Evolutionary conservation across 2,888 invertebrate species (phyloP).

Genomic region (Taenaris catops): DNA sequence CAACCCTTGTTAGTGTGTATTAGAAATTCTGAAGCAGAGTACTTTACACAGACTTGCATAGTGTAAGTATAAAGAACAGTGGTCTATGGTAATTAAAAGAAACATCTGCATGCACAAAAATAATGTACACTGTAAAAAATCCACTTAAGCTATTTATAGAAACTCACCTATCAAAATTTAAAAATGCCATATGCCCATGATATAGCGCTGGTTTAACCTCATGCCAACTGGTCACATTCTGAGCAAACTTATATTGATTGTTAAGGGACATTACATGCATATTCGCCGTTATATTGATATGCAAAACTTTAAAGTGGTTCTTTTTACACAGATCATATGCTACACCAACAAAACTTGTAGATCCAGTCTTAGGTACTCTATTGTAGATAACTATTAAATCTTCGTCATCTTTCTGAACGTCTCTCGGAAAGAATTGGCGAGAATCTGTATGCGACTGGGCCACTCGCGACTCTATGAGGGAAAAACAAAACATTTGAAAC

Average conservation of each 20-base stretch:
- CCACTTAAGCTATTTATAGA: slow-evolving; percentile 15
- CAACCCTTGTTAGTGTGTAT: too few species aligned
- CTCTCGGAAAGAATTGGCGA: slow-evolving; percentile 57
- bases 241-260: slow-evolving; percentile 94
- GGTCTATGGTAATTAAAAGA: too few species aligned
- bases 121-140: slow-evolving; percentile 2
- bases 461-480: slow-evolving; percentile 57
- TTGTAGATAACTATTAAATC: slow-evolving; percentile 94
- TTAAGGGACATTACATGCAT: slow-evolving; percentile 95
- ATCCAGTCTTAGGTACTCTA: slow-evolving; percentile 97
- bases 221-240: slow-evolving; percentile 94
- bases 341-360: slow-evolving; percentile 96
- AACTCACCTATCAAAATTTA: slow-evolving; percentile 94
- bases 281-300: slow-evolving; percentile 97
- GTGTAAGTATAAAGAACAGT: too few species aligned
- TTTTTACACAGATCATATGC: slow-evolving; percentile 92
- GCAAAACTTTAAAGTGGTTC: slow-evolving; percentile 83
- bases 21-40: too few species aligned
- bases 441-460: slow-evolving; percentile 51
- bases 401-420: slow-evolving; percentile 70
- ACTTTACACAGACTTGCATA: too few species aligned
- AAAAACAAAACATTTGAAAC: too few species aligned
- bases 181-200: slow-evolving; percentile 98
- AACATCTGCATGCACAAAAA: not conserved
- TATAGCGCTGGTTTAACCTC: slow-evolving; percentile 96